Conservation (phyloP, 2,888 invertebrate genomes). For the Atethmia centrago region DNA sequence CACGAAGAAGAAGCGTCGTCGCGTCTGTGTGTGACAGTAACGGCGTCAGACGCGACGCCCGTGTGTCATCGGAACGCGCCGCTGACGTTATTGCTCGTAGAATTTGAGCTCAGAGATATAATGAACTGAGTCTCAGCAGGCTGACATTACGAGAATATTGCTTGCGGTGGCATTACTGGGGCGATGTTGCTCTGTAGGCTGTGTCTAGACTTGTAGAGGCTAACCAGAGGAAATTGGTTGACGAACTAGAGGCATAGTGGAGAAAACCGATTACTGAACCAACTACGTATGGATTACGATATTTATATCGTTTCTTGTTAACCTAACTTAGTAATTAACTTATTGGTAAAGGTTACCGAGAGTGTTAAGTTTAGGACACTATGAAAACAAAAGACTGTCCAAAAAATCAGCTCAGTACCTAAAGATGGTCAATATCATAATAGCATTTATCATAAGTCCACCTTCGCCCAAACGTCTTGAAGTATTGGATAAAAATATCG, state of each 20-base stretch:
- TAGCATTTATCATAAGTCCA: background rate
- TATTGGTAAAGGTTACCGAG: background rate
- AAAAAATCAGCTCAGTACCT: background rate
- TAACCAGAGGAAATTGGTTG: slow-evolving; percentile 17
- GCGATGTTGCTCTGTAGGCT: slow-evolving; percentile 14
- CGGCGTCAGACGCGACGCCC: background rate
- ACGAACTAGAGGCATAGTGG: slow-evolving; percentile 5
- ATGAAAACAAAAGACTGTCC: background rate
- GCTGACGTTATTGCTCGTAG: slow-evolving; percentile 24
- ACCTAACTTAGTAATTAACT: too few species aligned
- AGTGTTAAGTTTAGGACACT: background rate
- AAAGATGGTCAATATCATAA: background rate
- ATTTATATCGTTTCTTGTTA: background rate
- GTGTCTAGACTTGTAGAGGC: slow-evolving; percentile 18
- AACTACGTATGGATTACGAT: background rate
- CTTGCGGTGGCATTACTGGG: slow-evolving; percentile 12
- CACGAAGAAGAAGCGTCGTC: slow-evolving; percentile 8
- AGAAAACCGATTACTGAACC: slow-evolving; percentile 1
- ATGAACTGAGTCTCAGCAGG: slow-evolving; percentile 34
- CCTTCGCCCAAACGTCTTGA: background rate
- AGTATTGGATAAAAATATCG: slow-evolving; percentile 23
- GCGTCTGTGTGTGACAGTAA: slow-evolving; percentile 23
- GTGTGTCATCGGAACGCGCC: slow-evolving; percentile 10
- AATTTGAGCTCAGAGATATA: slow-evolving; percentile 19
- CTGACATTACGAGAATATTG: slow-evolving; percentile 25